Conservation (phyloP, 1,140 invertebrate genomes). For the Drosophila subpulchrella region DNA sequence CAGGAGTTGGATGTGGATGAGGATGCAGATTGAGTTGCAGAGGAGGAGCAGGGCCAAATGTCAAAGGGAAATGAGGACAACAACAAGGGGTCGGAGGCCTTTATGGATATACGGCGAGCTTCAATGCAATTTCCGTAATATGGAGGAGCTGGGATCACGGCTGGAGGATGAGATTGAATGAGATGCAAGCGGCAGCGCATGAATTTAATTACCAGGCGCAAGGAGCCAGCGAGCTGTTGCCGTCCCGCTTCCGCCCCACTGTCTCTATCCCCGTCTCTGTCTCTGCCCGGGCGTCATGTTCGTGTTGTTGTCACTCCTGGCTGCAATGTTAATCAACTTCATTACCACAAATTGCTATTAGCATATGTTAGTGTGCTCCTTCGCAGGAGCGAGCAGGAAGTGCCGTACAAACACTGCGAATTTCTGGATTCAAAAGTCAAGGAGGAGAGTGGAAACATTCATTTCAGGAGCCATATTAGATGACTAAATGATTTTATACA, state of each 20-base stretch:
- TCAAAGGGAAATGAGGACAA: constrained; percentile 67
- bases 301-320: constrained; percentile 75
- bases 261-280: constrained; percentile 7
- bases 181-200: constrained; percentile 65
- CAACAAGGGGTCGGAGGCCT: constrained; percentile 36
- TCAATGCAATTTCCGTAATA: constrained; percentile 77
- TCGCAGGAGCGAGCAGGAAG: constrained; percentile 18
- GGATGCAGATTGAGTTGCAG: not conserved
- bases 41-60: constrained; percentile 17
- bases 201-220: constrained; percentile 76
- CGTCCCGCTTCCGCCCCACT: constrained; percentile 5
- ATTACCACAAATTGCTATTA: constrained; percentile 83
- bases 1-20: not conserved
- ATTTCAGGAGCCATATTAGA: too few species aligned
- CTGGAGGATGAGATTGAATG: constrained; percentile 41
- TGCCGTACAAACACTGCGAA: not conserved
- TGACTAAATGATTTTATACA: not conserved
- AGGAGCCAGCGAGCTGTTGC: constrained; percentile 28
- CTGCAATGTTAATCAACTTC: constrained; percentile 83
- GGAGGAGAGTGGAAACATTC: not conserved
- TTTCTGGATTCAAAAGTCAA: not conserved
- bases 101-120: constrained; percentile 59
- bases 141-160: constrained; percentile 16
- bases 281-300: constrained; percentile 37
- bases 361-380: constrained; percentile 75